Percentiles rank a stretch among this genome's conserved stretches.
Conservation (phyloP, 1,140 invertebrate genomes). For the Drosophila bifasciata region DNA sequence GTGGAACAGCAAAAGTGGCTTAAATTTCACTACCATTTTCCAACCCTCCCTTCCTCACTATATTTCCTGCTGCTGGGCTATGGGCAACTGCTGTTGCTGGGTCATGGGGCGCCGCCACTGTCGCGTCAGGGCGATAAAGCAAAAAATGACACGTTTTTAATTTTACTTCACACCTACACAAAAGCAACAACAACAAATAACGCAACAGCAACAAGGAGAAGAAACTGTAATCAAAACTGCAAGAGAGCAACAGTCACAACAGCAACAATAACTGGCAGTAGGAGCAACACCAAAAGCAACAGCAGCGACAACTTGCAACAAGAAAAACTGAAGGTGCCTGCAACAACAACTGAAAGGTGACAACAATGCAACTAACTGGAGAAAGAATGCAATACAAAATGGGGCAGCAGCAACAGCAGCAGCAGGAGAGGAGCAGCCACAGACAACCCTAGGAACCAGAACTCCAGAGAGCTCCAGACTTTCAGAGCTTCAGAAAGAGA, state of each 20-base stretch:
- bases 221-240: slow-evolving; percentile 50
- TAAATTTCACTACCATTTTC: slow-evolving; percentile 55
- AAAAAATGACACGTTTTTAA: slow-evolving; percentile 83
- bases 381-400: slow-evolving; percentile 13
- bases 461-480: too few relatives aligned
- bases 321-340: too few relatives aligned
- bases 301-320: slow-evolving; percentile 35
- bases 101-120: slow-evolving; percentile 66
- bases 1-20: slow-evolving; percentile 51
- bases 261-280: slow-evolving; percentile 33
- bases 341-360: slow-evolving; percentile 47
- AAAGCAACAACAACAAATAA: slow-evolving; percentile 31
- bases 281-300: slow-evolving; percentile 39
- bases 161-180: slow-evolving; percentile 82
- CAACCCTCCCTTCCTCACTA: slow-evolving; percentile 7
- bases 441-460: too few relatives aligned
- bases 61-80: slow-evolving; percentile 4
- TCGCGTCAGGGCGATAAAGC: slow-evolving; percentile 71
- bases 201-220: slow-evolving; percentile 30
- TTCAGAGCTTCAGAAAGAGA: slow-evolving; percentile 54
- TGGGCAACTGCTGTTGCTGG: slow-evolving; percentile 25
- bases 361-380: slow-evolving; percentile 65
- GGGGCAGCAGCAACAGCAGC: too few relatives aligned
- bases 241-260: slow-evolving; percentile 48
- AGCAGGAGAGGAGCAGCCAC: too few relatives aligned